These are phyloP conservation scores for Zaprionus bogoriensis DNA, from an alignment of 2,888 invertebrate genomes.

Conservation along the genomic window DNA sequence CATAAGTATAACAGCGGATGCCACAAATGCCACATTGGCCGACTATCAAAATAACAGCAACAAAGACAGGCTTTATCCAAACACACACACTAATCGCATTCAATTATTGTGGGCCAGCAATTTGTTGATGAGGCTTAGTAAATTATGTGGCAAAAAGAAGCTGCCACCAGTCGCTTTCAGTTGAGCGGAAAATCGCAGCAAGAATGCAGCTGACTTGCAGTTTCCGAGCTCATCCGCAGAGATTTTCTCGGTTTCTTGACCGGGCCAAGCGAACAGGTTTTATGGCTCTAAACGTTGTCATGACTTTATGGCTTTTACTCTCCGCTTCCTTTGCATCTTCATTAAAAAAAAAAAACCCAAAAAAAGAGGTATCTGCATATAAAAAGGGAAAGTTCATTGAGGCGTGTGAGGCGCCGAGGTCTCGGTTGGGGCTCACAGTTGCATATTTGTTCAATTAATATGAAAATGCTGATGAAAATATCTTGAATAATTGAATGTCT, in stretches of 20 bases:
- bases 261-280: constrained; percentile 61
- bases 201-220: constrained; percentile 24
- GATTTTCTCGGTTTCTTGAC: constrained; percentile 33
- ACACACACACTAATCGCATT: constrained; percentile 13
- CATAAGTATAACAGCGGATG: constrained; percentile 59
- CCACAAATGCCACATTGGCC: constrained; percentile 53
- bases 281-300: constrained; percentile 59
- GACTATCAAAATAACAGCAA: constrained; percentile 42
- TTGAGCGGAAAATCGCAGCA: too few species aligned
- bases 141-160: constrained; percentile 1
- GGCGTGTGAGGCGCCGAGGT: constrained; percentile 44
- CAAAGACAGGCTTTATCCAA: constrained; percentile 7
- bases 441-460: constrained; percentile 64
- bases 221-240: constrained; percentile 14
- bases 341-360: constrained; percentile 41
- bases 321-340: constrained; percentile 72
- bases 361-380: constrained; percentile 4
- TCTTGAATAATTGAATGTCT: constrained; percentile 65
- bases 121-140: constrained; percentile 21
- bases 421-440: constrained; percentile 20
- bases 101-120: constrained; percentile 14
- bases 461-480: constrained; percentile 60
- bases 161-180: constrained; percentile 1
- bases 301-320: constrained; percentile 58
- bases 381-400: constrained; percentile 77